Evolutionary conservation across 2,888 invertebrate species (phyloP).

Genomic region (Iphiclides podalirius): DNA sequence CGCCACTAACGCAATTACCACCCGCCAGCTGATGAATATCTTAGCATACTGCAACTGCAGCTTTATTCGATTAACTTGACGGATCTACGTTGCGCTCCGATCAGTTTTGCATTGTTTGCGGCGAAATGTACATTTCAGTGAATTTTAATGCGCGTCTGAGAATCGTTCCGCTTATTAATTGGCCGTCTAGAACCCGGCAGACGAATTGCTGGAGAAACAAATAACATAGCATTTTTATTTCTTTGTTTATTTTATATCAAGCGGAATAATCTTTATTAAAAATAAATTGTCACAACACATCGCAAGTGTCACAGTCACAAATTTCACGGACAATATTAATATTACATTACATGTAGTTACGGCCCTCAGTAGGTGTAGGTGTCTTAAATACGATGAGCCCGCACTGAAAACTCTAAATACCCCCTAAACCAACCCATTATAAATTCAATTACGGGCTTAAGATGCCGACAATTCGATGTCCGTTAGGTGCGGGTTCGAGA

Average conservation of each 20-base stretch:
- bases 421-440: conserved; percentile 72
- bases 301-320: no score
- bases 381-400: background rate
- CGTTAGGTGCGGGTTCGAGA: conserved; percentile 27
- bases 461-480: conserved; percentile 63
- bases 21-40: conserved; percentile 38
- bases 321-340: background rate
- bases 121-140: conserved; percentile 22
- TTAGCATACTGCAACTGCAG: conserved; percentile 40
- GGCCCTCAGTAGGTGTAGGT: background rate
- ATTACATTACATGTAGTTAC: background rate
- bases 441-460: conserved; percentile 74
- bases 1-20: conserved; percentile 28
- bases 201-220: no score
- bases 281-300: no score
- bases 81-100: conserved; percentile 26
- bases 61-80: conserved; percentile 34
- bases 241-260: no score
- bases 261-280: no score
- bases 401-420: conserved; percentile 59
- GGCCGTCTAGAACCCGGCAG: no score
- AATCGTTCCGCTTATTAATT: no score
- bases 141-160: conserved; percentile 14
- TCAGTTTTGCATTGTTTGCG: conserved; percentile 20
- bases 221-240: no score